phyloP scores from a whole-genome alignment of 2,888 invertebrate genomes.

The Tetramorium bicarinatum region DNA sequence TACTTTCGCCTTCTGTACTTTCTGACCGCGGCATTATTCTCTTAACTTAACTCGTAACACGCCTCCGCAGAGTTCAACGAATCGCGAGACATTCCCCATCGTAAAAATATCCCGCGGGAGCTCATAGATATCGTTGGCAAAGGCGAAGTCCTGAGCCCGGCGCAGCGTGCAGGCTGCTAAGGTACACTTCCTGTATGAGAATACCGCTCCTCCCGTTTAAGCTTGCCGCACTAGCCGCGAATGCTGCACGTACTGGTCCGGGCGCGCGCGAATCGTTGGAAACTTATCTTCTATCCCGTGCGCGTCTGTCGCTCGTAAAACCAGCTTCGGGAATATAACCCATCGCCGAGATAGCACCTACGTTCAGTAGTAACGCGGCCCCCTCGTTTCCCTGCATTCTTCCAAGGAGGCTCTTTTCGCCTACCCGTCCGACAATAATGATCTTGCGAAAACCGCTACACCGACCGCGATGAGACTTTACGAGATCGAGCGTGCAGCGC shows the following conservation, averaged over 20 bases:
- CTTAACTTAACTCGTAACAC: slow-evolving; percentile 41
- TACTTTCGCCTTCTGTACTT: slow-evolving; percentile 13
- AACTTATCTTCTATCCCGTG: slow-evolving; percentile 70
- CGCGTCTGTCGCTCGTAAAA: slow-evolving; percentile 77
- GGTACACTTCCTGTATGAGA: slow-evolving; percentile 35
- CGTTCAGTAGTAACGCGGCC: slow-evolving; percentile 69
- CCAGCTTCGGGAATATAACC: slow-evolving; percentile 76
- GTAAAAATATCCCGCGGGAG: slow-evolving; percentile 52
- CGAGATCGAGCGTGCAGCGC: slow-evolving; percentile 57
- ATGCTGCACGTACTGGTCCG: slow-evolving; percentile 39
- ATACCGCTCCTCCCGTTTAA: slow-evolving; percentile 31
- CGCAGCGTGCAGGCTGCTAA: not conserved
- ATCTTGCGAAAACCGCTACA: slow-evolving; percentile 58
- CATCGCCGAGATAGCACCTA: slow-evolving; percentile 75
- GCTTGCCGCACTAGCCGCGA: slow-evolving; percentile 33
- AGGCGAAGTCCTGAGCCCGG: slow-evolving; percentile 44
- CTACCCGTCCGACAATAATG: slow-evolving; percentile 66
- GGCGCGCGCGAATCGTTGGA: slow-evolving; percentile 68
- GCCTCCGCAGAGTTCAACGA: slow-evolving; percentile 61
- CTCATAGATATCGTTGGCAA: slow-evolving; percentile 46
- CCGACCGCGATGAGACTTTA: slow-evolving; percentile 53
- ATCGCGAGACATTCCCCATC: slow-evolving; percentile 59
- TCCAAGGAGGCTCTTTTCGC: slow-evolving; percentile 60
- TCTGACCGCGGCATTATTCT: slow-evolving; percentile 22
- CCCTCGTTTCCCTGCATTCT: slow-evolving; percentile 62